Conservation (phyloP, 1,140 invertebrate species). For the Bombus pyrosoma region DNA sequence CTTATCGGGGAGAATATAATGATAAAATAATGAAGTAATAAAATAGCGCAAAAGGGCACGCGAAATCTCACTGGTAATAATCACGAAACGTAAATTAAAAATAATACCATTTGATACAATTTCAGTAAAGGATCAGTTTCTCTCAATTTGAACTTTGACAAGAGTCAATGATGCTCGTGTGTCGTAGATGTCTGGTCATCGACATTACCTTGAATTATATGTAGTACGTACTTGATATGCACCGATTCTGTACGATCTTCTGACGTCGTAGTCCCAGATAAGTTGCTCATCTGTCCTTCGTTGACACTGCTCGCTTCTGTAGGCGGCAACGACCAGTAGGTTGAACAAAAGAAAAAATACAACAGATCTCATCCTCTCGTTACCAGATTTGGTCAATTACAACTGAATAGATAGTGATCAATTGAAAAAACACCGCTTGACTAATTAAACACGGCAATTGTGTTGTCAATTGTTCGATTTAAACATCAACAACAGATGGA, state of each 20-base stretch:
- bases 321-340: slow-evolving; percentile 4
- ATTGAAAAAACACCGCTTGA: background rate
- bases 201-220: background rate
- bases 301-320: slow-evolving; percentile 54
- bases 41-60: background rate
- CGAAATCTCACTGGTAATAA: slow-evolving; percentile 2
- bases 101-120: background rate
- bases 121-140: background rate
- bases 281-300: slow-evolving; percentile 59
- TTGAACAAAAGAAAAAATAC: slow-evolving; percentile 25
- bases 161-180: background rate
- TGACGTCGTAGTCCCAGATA: slow-evolving; percentile 72
- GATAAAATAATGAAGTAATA: background rate
- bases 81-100: slow-evolving; percentile 1
- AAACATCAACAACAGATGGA: background rate
- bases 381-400: background rate
- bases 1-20: background rate
- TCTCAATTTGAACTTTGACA: background rate
- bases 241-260: slow-evolving; percentile 56
- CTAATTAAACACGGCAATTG: background rate
- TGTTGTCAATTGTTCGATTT: background rate
- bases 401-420: background rate
- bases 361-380: slow-evolving; percentile 8
- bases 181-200: background rate
- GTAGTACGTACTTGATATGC: slow-evolving; percentile 61